phyloP scores from a whole-genome alignment of 2,888 invertebrate species.

The Eupsilia transversa region DNA sequence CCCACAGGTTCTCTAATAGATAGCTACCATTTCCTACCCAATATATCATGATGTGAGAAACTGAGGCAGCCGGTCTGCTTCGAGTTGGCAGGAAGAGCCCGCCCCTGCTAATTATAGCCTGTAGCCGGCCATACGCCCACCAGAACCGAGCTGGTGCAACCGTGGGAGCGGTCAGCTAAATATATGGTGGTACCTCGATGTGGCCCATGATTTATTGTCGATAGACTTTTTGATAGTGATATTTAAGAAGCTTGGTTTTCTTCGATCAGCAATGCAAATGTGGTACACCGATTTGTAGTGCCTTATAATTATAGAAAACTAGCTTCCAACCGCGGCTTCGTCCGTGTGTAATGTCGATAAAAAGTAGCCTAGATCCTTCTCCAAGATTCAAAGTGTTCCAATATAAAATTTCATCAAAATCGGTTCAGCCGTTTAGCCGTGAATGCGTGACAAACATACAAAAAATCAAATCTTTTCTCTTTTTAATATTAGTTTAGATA shows the following conservation, averaged over 20 bases:
- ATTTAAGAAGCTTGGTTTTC: background rate
- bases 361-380: too few relatives aligned
- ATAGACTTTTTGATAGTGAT: conserved; percentile 44
- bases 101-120: conserved; percentile 74
- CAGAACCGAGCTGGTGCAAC: conserved; percentile 59
- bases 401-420: too few relatives aligned
- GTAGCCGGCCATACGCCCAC: conserved; percentile 69
- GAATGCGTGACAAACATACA: too few relatives aligned
- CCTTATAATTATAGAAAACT: background rate
- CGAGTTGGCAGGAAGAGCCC: conserved; percentile 67
- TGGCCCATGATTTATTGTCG: conserved; percentile 52
- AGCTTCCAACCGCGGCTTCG: background rate
- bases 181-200: conserved; percentile 32
- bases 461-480: background rate
- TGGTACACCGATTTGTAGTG: background rate
- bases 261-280: background rate
- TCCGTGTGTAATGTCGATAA: too few relatives aligned
- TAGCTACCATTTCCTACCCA: conserved; percentile 52
- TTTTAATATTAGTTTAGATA: background rate
- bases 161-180: conserved; percentile 51
- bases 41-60: conserved; percentile 58
- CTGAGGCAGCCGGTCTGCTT: conserved; percentile 53
- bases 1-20: conserved; percentile 38
- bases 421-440: too few relatives aligned
- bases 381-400: too few relatives aligned